Base-by-base conservation (phyloP, 2,113 vertebrate species). In the Ariopsis seemanni region DNA sequence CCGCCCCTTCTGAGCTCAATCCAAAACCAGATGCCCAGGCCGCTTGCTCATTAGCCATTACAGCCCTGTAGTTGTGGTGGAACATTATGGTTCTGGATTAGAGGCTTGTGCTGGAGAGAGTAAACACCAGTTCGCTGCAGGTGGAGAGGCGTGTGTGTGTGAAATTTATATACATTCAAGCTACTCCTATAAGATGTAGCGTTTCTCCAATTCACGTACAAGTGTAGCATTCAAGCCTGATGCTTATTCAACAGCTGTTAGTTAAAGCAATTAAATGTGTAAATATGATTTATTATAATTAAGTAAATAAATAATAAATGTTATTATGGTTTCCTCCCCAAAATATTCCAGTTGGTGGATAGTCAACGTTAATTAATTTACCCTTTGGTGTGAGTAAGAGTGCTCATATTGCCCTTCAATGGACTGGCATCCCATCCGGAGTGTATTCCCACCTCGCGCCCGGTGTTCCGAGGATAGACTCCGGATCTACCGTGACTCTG, bases 51-150 rank as follows among this genome's bases (percentile, higher is more conserved):
- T 91, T 92, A 92, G 88, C 89, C 92, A 88, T 87, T 42, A 79
- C 90, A 90, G 85, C 91, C 91, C 89, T 88, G 86, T 86, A 91
- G 86, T 91, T 91, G 93, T 91, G 90, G 93, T 88, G 71, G 42
- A 86, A 82, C 87, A 84, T 90, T 91, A 91, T 90, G 79, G 82
- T 65, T 79, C 86, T 65, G 88, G 92, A 95, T 95, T 93, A 94
- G 55, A 93, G 94, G 90, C 90, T 85, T 80, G 74, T 83, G 72
- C 89, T 89, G 5, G 71, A 58, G 88, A 85, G 86, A 85, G 92
- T 85, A 84, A 89, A 91, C 87, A 82, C 77, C 55, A 88, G 48
- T 74, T 42, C 34, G 48, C 81, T 82, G 92, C 94, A 95, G 94
- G 94, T 95, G 94, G 92, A 95, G 88, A 93, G 50, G 22, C 50